phyloP scores from a whole-genome alignment of 2,888 invertebrate genomes.

The Gryllus longicercus region DNA sequence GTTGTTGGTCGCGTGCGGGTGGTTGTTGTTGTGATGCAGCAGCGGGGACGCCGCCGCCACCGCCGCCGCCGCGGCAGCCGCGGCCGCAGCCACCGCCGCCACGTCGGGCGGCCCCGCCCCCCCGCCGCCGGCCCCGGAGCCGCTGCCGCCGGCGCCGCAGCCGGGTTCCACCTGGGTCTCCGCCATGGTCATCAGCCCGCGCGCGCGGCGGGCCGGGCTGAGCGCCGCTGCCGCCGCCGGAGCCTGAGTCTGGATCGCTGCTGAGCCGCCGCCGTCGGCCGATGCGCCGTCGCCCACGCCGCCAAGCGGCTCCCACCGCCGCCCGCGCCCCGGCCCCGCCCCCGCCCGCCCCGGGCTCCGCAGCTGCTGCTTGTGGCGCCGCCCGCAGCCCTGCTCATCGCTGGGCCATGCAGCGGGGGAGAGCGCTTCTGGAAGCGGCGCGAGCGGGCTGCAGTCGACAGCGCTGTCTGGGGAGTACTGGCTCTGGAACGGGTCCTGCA shows the following conservation, averaged over 20 bases:
- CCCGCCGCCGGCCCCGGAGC: not conserved
- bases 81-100: not conserved
- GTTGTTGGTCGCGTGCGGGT: slow-evolving; percentile 60
- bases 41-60: not conserved
- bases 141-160: slow-evolving; percentile 52
- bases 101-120: not conserved
- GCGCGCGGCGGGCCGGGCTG: slow-evolving; percentile 49
- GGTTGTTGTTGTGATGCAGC: slow-evolving; percentile 59
- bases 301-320: not conserved
- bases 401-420: slow-evolving; percentile 25
- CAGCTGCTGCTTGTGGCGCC: slow-evolving; percentile 8
- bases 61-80: not conserved
- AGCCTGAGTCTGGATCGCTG: slow-evolving; percentile 1
- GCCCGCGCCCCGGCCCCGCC: not conserved
- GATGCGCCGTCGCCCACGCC: not conserved
- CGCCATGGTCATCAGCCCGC: slow-evolving; percentile 70
- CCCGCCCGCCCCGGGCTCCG: not conserved
- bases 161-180: slow-evolving; percentile 61
- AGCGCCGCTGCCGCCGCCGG: slow-evolving; percentile 47
- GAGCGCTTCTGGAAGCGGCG: not conserved
- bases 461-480: not conserved
- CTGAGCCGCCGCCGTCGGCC: slow-evolving; percentile 20
- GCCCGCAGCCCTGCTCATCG: slow-evolving; percentile 32
- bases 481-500: not conserved
- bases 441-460: not conserved